These are phyloP conservation scores for Narcine bancroftii DNA, from an alignment of 2,113 vertebrate species.

Conservation along the genomic window DNA sequence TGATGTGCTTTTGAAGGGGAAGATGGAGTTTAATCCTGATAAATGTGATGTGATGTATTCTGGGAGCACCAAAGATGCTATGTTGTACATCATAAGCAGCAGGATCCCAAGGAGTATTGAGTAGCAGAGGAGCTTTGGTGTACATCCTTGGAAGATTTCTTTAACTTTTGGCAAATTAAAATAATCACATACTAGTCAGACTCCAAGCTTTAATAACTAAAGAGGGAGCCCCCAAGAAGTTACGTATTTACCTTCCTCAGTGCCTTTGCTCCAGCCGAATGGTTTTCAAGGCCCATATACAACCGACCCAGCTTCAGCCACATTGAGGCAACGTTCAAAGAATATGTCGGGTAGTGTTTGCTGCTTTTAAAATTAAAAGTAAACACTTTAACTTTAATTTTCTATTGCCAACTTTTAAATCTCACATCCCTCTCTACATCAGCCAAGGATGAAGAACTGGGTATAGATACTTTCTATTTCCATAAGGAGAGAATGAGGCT, in stretches of 20 bases:
- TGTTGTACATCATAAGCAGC: no score
- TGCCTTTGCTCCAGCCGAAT: slow-evolving; percentile 53
- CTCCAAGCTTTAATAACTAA: not conserved
- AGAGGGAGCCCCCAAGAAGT: not conserved
- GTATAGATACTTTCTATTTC: not conserved
- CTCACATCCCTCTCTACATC: not conserved
- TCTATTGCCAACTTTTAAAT: not conserved
- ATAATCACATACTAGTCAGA: not conserved
- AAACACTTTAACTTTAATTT: slow-evolving; percentile 36
- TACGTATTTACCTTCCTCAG: slow-evolving; percentile 70
- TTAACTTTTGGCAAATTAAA: not conserved
- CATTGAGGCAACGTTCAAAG: slow-evolving; percentile 89
- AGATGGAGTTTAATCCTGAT: no score
- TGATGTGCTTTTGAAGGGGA: no score
- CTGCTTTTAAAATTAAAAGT: slow-evolving; percentile 49
- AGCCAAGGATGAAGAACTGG: not conserved
- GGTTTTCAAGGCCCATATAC: slow-evolving; percentile 67
- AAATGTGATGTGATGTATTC: no score
- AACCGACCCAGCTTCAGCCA: slow-evolving; percentile 84
- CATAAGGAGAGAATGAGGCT: not conserved
- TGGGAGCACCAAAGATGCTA: no score
- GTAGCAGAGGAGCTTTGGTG: no score
- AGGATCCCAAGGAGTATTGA: no score
- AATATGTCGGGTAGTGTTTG: slow-evolving; percentile 79
- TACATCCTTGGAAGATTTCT: no score